Evolutionary conservation across 1,140 invertebrate genomes (phyloP).

Genomic region (Drosophila miranda): DNA sequence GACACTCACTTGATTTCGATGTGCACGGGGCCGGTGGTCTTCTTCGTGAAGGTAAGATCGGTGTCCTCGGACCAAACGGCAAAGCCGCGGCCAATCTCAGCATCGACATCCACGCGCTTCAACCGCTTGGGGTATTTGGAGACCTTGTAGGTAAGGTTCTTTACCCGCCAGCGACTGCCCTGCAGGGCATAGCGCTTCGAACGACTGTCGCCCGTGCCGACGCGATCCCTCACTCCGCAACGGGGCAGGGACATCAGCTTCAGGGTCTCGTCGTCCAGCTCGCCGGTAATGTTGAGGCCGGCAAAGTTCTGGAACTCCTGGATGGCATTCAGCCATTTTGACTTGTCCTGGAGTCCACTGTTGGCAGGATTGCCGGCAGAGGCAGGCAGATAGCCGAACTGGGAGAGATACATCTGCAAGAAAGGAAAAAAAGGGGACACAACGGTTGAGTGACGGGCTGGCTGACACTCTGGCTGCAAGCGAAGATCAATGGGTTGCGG

Average conservation of each 20-base stretch:
- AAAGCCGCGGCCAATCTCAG: constrained; percentile 92
- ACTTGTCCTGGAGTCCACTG: constrained; percentile 89
- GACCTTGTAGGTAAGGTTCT: constrained; percentile 94
- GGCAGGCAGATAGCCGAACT: constrained; percentile 93
- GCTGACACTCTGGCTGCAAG: too few relatives aligned
- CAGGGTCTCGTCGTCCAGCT: constrained; percentile 89
- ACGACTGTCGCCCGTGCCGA: constrained; percentile 89
- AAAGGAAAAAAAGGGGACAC: not conserved
- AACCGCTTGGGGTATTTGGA: constrained; percentile 92
- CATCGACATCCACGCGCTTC: constrained; percentile 88
- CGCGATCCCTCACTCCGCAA: constrained; percentile 93
- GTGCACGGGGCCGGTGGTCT: constrained; percentile 90
- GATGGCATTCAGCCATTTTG: constrained; percentile 87
- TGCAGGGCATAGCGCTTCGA: constrained; percentile 93
- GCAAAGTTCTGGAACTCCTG: constrained; percentile 95
- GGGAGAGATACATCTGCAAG: constrained; percentile 92
- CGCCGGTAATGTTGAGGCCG: constrained; percentile 92
- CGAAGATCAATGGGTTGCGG: constrained; percentile 53
- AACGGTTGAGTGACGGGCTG: constrained; percentile 5
- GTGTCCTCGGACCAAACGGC: constrained; percentile 93
- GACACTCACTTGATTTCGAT: constrained; percentile 89
- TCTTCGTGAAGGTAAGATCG: constrained; percentile 91
- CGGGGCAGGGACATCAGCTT: constrained; percentile 91
- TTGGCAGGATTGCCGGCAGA: constrained; percentile 87
- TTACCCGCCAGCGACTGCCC: constrained; percentile 96